Base-by-base conservation (phyloP, 2,888 invertebrate genomes). In the Heliconius cydno region DNA sequence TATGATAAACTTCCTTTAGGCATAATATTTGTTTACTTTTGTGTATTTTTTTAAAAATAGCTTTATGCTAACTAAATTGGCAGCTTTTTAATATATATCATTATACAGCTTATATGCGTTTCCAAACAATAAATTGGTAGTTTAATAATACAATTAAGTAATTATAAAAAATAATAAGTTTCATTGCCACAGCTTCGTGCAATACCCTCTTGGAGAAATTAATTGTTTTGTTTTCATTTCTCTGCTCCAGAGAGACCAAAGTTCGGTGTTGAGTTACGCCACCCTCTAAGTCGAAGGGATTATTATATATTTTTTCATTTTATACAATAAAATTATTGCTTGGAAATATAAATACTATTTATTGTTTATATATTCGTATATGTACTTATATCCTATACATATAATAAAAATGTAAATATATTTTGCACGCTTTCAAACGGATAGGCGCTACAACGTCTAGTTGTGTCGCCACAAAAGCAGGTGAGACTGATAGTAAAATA, bases 361-460 rank as follows among this genome's bases (percentile, higher is more conserved):
- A 7, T 34, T 22, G 34, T 67, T 67, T 67, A 46, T 57, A 41
- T 25, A 66, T 76, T 10, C 9, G 12, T 66, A 22, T 19, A 76
- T 66, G 9, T 60, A 3, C n/a, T 46, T 67, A 63, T 71, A 63
- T 1, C 19, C 5, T 63, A 38, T 71, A 41, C 25, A 38, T 77
- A 28, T 71, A 30, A 15, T 28, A 46, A 28, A 25, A n/a, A 38
- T 66, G 15, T 74, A 60, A 71, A 76, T 74, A 68, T 76, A 60
- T 70, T 76, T 84, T 84, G 79, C 92, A 92, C 89, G 93, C 93
- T 88, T 86, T 82, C 87, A 78, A 87, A 86, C 73, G 88, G 92
- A 86, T 89, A 95, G 94, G 92, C 82, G 92, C 88, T 25, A 92
- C 93, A 76, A 90, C 93, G 81, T 92, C 94, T 70, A 95, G 95